phyloP scores from a whole-genome alignment of 2,888 invertebrate species.

The Orgyia antiqua region DNA sequence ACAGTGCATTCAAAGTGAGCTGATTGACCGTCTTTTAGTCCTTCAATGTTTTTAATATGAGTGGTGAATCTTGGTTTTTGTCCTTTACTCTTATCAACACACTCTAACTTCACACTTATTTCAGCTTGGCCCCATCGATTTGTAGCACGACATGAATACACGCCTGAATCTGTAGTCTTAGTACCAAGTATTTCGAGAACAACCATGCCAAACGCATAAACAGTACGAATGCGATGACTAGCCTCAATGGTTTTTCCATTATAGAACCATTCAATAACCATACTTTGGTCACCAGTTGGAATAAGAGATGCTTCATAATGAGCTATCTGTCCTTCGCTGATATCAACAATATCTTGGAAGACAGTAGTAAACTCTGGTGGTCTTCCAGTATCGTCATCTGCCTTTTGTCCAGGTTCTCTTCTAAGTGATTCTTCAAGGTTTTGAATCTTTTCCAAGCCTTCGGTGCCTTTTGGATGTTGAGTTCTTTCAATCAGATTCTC shows the following conservation, averaged over 20 bases:
- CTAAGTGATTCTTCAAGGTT: slow-evolving; percentile 92
- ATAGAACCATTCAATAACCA: slow-evolving; percentile 97
- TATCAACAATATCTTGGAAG: slow-evolving; percentile 88
- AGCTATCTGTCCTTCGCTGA: slow-evolving; percentile 96
- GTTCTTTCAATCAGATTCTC: slow-evolving; percentile 91
- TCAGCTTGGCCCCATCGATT: slow-evolving; percentile 94
- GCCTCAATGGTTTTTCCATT: slow-evolving; percentile 93
- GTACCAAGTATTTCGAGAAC: slow-evolving; percentile 97
- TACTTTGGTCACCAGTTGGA: slow-evolving; percentile 95
- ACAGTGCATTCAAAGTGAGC: slow-evolving; percentile 97
- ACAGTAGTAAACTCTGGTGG: slow-evolving; percentile 93
- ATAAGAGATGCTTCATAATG: slow-evolving; percentile 98
- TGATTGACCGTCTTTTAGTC: slow-evolving; percentile 94
- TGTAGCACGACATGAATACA: slow-evolving; percentile 91
- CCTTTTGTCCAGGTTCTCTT: slow-evolving; percentile 81
- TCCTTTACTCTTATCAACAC: slow-evolving; percentile 90
- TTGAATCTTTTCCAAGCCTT: slow-evolving; percentile 94
- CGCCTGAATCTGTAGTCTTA: slow-evolving; percentile 94
- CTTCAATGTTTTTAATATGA: slow-evolving; percentile 89
- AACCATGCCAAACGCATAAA: slow-evolving; percentile 98
- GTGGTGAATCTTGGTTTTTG: slow-evolving; percentile 93
- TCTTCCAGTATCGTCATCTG: slow-evolving; percentile 87
- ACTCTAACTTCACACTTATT: slow-evolving; percentile 89
- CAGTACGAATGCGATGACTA: slow-evolving; percentile 93
- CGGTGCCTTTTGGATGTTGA: slow-evolving; percentile 96